Evolutionary conservation across 2,888 invertebrate genomes (phyloP).

Genomic region (Halocaridina rubra): DNA sequence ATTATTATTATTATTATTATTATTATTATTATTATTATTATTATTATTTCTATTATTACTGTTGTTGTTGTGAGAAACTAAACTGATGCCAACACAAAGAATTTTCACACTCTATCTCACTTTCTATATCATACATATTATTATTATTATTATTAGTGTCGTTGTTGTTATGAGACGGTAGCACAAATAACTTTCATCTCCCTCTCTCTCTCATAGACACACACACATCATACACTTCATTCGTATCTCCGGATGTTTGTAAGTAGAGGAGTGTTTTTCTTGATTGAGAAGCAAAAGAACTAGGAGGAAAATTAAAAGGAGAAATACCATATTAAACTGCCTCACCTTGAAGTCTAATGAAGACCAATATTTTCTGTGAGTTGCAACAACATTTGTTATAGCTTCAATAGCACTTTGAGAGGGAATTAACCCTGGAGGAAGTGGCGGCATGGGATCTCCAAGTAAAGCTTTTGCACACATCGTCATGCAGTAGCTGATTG

Average conservation of each 20-base stretch:
- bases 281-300: too few species aligned
- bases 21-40: too few species aligned
- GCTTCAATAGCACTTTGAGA: slow-evolving; percentile 72
- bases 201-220: neutral
- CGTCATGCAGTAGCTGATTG: slow-evolving; percentile 86
- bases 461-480: slow-evolving; percentile 88
- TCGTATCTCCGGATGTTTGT: neutral
- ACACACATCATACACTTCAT: neutral
- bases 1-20: too few species aligned
- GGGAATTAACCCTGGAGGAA: slow-evolving; percentile 67
- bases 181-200: neutral
- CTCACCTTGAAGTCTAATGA: slow-evolving; percentile 65
- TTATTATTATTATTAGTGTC: too few species aligned
- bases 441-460: slow-evolving; percentile 81
- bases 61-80: too few species aligned
- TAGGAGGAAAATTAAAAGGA: too few species aligned
- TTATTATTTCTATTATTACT: too few species aligned
- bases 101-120: too few species aligned
- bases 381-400: slow-evolving; percentile 77
- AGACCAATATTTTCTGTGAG: slow-evolving; percentile 82
- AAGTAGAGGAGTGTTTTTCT: too few species aligned
- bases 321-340: neutral
- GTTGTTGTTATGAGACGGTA: too few species aligned
- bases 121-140: too few species aligned
- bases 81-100: too few species aligned